A percentile compares a stretch with the other conserved stretches of the same genome.
Conservation (phyloP, 1,140 invertebrate genomes). For the Drosophila pseudoananassae region DNA sequence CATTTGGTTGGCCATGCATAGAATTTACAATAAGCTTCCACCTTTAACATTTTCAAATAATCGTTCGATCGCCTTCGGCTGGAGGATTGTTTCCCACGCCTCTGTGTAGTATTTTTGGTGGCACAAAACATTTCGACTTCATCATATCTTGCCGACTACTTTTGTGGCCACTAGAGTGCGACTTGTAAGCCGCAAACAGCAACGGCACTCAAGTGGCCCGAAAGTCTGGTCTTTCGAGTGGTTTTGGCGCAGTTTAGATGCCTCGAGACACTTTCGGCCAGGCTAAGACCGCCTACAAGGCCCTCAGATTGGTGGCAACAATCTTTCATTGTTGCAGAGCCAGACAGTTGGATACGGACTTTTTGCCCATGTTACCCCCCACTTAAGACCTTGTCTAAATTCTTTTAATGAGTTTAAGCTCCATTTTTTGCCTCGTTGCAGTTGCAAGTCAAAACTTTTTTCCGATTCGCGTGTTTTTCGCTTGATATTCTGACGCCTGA, state of each 20-base stretch:
- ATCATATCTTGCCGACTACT: slow-evolving; percentile 38
- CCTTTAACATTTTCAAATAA: slow-evolving; percentile 31
- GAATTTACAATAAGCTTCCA: slow-evolving; percentile 7
- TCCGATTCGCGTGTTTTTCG: slow-evolving; percentile 28
- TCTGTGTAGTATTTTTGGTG: neutral
- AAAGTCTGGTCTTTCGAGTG: slow-evolving; percentile 39
- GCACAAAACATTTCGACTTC: neutral
- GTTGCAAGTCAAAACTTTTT: slow-evolving; percentile 52
- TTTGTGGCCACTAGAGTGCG: slow-evolving; percentile 30
- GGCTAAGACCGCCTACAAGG: slow-evolving; percentile 58
- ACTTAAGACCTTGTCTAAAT: slow-evolving; percentile 56
- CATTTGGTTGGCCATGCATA: neutral
- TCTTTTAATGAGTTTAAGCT: slow-evolving; percentile 60
- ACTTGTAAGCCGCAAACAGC: slow-evolving; percentile 32
- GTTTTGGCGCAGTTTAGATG: slow-evolving; percentile 43
- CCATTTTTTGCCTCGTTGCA: slow-evolving; percentile 44
- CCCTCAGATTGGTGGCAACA: slow-evolving; percentile 43
- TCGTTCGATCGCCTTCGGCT: neutral
- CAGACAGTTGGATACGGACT: slow-evolving; percentile 55
- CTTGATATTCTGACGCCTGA: slow-evolving; percentile 39
- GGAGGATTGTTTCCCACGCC: slow-evolving; percentile 26
- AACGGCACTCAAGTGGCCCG: slow-evolving; percentile 28
- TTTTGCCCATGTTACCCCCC: slow-evolving; percentile 13
- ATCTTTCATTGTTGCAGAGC: slow-evolving; percentile 60
- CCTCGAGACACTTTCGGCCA: slow-evolving; percentile 25